These are phyloP conservation scores for Sitta europaea DNA, from an alignment of 2,113 vertebrate genomes.

Conservation along the genomic window DNA sequence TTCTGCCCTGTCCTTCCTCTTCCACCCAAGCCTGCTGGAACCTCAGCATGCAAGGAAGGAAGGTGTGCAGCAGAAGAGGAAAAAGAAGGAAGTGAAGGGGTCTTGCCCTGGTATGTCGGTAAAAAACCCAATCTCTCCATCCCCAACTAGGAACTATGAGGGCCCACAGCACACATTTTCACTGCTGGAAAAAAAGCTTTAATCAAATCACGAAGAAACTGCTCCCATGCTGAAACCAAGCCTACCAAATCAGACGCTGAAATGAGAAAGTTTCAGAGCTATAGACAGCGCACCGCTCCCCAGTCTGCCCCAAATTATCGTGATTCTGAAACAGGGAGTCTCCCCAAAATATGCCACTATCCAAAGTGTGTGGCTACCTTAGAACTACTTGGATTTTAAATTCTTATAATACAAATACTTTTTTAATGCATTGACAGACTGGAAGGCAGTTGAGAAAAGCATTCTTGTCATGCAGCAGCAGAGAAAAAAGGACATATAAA, in stretches of 20 bases:
- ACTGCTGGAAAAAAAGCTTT: neutral
- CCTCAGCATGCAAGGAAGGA: neutral
- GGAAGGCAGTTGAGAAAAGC: neutral
- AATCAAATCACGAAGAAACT: neutral
- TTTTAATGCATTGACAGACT: neutral
- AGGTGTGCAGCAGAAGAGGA: neutral
- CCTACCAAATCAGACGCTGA: neutral
- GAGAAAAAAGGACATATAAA: neutral
- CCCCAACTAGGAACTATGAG: neutral
- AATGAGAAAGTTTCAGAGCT: neutral
- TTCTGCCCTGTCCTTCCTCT: neutral
- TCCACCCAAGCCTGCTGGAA: neutral
- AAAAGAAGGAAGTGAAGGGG: neutral
- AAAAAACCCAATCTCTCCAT: neutral
- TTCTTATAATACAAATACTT: neutral
- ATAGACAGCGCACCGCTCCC: fast-evolving
- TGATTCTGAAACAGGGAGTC: neutral
- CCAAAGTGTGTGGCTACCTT: neutral
- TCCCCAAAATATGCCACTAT: neutral
- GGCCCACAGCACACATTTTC: neutral
- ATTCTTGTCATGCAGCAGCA: neutral
- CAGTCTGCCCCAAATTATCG: neutral
- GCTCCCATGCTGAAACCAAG: neutral
- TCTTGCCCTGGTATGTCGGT: fast-evolving
- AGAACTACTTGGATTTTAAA: neutral